A percentile compares a stretch with the other conserved stretches of the same genome.
These are phyloP conservation scores for Melanerpes formicivorus DNA, from an alignment of 2,113 vertebrate species.

Conservation along the genomic window DNA sequence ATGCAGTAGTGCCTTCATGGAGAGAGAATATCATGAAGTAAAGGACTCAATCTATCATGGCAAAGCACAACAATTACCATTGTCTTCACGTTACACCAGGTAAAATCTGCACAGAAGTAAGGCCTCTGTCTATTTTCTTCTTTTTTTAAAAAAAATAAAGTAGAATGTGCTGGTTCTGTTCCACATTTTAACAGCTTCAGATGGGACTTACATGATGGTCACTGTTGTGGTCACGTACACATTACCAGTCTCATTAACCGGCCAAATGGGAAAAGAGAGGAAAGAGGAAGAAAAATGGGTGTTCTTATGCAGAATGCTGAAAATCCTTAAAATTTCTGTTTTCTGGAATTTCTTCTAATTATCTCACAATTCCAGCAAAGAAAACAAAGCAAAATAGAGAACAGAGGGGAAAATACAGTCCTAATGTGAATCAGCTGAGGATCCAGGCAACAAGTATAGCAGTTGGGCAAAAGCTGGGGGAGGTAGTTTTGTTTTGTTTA, in stretches of 20 bases:
- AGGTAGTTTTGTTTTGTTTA: neutral
- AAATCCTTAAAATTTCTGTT: neutral
- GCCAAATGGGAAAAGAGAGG: neutral
- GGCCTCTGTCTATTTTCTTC: neutral
- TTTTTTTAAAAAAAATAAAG: neutral
- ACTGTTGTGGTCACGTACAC: neutral
- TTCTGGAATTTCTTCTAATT: neutral
- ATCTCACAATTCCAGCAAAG: neutral
- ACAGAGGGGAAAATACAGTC: neutral
- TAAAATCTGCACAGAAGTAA: neutral
- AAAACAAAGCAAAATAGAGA: neutral
- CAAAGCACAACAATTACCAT: neutral
- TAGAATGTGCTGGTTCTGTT: neutral
- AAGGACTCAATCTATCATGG: neutral
- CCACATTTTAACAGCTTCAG: neutral
- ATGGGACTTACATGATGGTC: neutral
- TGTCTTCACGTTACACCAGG: neutral
- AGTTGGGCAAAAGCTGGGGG: neutral
- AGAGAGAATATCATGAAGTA: neutral
- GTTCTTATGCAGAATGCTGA: neutral
- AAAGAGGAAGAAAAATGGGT: neutral
- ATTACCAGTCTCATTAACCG: neutral
- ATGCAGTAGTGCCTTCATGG: neutral
- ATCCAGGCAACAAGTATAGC: neutral
- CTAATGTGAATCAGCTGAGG: neutral